Evolutionary conservation across 2,888 invertebrate genomes (phyloP).

Genomic region (Lamellibrachia columna): DNA sequence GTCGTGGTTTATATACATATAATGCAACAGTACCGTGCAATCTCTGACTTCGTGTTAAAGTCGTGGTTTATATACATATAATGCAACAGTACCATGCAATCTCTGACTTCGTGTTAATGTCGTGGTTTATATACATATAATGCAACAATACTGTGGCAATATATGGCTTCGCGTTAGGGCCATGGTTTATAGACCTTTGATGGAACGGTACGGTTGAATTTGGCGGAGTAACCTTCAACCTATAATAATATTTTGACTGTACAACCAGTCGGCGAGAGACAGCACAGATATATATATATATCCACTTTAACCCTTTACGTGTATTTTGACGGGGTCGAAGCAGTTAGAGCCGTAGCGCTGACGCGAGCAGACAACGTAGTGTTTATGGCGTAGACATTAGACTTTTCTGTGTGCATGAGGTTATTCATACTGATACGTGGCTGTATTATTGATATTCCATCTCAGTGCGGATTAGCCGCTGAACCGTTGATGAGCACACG

Average conservation of each 20-base stretch:
- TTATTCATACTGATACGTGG: neutral
- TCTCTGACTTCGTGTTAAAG: too few relatives aligned
- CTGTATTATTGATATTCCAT: conserved; percentile 6
- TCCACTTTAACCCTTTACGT: neutral
- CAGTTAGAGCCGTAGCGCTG: neutral
- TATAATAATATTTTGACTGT: neutral
- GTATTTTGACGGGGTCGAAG: neutral
- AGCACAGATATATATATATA: neutral
- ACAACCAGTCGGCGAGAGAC: neutral
- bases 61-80: too few relatives aligned
- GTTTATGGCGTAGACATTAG: neutral
- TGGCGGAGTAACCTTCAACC: too few relatives aligned
- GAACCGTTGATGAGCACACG: neutral
- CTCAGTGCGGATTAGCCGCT: neutral
- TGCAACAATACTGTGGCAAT: too few relatives aligned
- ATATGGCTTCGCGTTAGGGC: too few relatives aligned
- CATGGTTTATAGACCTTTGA: too few relatives aligned
- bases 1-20: too few relatives aligned
- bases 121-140: too few relatives aligned
- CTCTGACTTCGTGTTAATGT: too few relatives aligned
- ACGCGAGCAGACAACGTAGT: neutral
- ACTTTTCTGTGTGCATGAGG: neutral
- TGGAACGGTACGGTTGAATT: too few relatives aligned
- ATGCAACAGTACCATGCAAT: too few relatives aligned
- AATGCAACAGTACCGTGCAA: too few relatives aligned